Base-by-base conservation (phyloP, 2,113 vertebrate genomes). In the Neolamprologus toae region DNA sequence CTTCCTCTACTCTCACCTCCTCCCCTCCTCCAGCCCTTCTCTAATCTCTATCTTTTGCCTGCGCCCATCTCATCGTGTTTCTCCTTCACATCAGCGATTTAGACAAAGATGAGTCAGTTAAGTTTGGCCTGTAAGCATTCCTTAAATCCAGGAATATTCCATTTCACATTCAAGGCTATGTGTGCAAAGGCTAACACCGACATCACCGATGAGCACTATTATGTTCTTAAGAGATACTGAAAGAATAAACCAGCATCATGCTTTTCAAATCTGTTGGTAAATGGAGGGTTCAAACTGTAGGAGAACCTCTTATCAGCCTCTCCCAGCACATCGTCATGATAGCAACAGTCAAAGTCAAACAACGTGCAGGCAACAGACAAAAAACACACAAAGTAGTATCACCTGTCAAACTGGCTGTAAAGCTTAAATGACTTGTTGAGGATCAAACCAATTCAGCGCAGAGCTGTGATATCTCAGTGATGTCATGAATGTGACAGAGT, bases 1-100 rank as follows among this genome's bases (percentile, higher is more conserved):
- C 92, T 93, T 93, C 90, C 91, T 91, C 47, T 84, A 53, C 87
- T 89, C 83, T 90, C 86, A 86, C 89, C 92, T 89, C 90, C 86
- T 66, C 84, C 8, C 90, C 86, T 83, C 84, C 83, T 57, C 40
- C 54, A 42, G 42, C 55, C 82, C 78, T 81, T 81, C 85, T 87
- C 86, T 85, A 71, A 83, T 88, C 90, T 88, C 81, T 49, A 82
- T 55, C 83, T 80, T 85, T 76, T 1, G 23, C 82, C 84, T 71
- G 45, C 81, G 80, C 80, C 26, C 53, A 84, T 51, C 42, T 31
- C 57, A 59, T 28, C 63, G 28, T 13, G 35, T 12, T 53, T 57
- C 17, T 78, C 80, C 42, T 84, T 31, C 45, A 21, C 84, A 68
- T 83, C 59, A 83, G 51, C 12, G 7, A 78, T 84, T 81, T 14